Base-by-base conservation (phyloP, 2,888 invertebrate species). In the Patella ulyssiponensis region DNA sequence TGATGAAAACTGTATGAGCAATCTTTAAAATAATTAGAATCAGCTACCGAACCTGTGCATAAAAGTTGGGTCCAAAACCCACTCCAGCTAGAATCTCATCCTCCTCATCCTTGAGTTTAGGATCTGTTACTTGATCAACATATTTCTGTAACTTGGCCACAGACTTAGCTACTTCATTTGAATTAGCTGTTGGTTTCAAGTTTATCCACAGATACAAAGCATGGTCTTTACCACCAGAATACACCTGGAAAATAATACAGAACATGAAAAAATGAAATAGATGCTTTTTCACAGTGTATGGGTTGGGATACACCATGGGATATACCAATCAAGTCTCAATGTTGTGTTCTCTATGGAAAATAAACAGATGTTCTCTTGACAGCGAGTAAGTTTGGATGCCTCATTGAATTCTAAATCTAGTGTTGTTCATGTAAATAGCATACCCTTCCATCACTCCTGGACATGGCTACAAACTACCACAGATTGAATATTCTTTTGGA, bases 51-150 rank as follows among this genome's bases (percentile, higher is more conserved):
- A 91, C 90, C 88, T 91, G 89, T 71, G 81, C 77, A 79, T 84
- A 90, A 77, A 90, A 89, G 77, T 87, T 88, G 12, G 89, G 87
- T 53, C 91, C 91, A 80, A 91, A 91, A 52, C 91, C 91, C 7
- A 91, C 91, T n/a, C 91, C 91, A 53, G 91, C 91, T 84, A 83
- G 82, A 15, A 91, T 85, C 80, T 91, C 91, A 78, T 91, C 89
- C 23, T 86, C 83, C 52, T 91, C 91, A 79, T 90, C 90, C 23
- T 84, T 82, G 80, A 87, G 81, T 53, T 81, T 84, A 2, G 90
- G 89, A 70, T 90, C 90, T 14, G 85, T 81, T 12, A 91, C 88
- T 53, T 85, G 79, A 76, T 91, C 90, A 12, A 91, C 90, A 77
- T 87, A 82, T 69, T 85, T 84, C 86, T 90, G 90, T 33, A 91